phyloP scores from a whole-genome alignment of 2,113 vertebrate species.

The Leucoraja erinaceus region DNA sequence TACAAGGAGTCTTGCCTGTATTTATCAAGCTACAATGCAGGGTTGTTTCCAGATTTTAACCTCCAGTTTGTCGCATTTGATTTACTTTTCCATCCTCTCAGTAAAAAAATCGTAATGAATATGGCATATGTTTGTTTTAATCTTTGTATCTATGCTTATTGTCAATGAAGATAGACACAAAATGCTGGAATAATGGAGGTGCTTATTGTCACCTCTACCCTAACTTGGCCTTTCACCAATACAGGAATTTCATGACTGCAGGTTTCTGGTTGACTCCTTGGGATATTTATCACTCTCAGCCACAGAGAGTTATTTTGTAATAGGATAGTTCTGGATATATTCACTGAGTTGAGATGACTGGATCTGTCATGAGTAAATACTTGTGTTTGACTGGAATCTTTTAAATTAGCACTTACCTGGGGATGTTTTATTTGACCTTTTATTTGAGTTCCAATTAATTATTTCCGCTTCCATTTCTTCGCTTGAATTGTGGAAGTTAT shows the following conservation, averaged over 20 bases:
- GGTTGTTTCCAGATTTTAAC: background rate
- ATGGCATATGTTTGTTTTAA: background rate
- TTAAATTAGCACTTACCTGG: slow-evolving; percentile 35
- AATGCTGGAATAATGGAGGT: no score
- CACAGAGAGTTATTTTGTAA: slow-evolving; percentile 7
- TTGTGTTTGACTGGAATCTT: slow-evolving; percentile 17
- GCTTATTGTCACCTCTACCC: background rate
- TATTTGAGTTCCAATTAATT: slow-evolving; percentile 15
- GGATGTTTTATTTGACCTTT: slow-evolving; percentile 30
- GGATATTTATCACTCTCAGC: slow-evolving; percentile 27
- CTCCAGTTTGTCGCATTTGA: background rate
- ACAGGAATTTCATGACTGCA: background rate
- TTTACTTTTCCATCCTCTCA: background rate
- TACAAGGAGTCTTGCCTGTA: background rate
- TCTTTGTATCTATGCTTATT: background rate
- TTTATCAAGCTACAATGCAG: background rate
- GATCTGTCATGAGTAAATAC: slow-evolving; percentile 30
- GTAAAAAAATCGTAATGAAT: background rate
- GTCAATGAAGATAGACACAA: background rate
- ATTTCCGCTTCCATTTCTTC: background rate
- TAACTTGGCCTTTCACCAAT: background rate
- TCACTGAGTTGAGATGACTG: slow-evolving; percentile 11
- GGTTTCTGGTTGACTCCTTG: background rate
- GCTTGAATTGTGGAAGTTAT: background rate
- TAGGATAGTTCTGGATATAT: slow-evolving; percentile 10